These are phyloP conservation scores for Zaprionus capensis DNA, from an alignment of 1,140 invertebrate genomes.

Conservation along the genomic window DNA sequence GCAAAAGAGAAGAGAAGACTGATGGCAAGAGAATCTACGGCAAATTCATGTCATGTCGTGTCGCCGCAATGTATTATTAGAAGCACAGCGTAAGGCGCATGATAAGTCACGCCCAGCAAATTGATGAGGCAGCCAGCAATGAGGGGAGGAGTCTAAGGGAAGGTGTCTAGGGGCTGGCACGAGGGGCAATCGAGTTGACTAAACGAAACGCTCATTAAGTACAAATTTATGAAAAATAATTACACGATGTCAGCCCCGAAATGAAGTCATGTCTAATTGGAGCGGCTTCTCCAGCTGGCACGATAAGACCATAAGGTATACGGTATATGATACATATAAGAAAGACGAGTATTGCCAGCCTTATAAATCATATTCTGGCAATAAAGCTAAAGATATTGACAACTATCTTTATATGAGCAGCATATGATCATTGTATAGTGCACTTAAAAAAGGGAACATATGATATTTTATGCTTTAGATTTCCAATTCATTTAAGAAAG, in stretches of 20 bases:
- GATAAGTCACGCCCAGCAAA: not conserved
- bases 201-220: constrained; percentile 41
- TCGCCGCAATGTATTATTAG: not conserved
- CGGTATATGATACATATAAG: not conserved
- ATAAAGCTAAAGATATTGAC: too few species aligned
- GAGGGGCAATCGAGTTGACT: not conserved
- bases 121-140: not conserved
- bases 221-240: constrained; percentile 65
- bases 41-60: not conserved
- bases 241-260: constrained; percentile 67
- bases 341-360: not conserved
- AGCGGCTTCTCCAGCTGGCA: not conserved
- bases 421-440: too few species aligned
- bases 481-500: too few species aligned
- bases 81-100: not conserved
- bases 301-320: not conserved
- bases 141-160: not conserved
- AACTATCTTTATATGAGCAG: too few species aligned
- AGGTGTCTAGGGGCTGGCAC: not conserved
- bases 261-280: constrained; percentile 33
- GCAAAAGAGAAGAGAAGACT: too few species aligned
- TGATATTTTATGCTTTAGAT: too few species aligned
- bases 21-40: constrained; percentile 4
- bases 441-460: too few species aligned
- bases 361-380: not conserved